Evolutionary conservation across 2,888 invertebrate species (phyloP), one percentile per base, ranked within the genome.

Genomic region (Monochamus alternatus): DNA sequence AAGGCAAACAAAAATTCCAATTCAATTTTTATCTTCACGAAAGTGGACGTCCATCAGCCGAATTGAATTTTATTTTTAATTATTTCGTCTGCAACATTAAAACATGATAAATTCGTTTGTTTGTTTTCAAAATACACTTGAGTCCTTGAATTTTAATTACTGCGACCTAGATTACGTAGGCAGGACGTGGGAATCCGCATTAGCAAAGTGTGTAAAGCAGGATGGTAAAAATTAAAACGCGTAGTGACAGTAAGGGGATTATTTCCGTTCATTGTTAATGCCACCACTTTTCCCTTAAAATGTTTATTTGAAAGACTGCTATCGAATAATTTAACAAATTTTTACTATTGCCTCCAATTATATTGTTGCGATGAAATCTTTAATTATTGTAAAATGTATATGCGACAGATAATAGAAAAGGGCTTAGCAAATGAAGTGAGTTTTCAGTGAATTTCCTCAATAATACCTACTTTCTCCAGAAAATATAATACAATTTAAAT

Each of bases 81-180:
- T 51, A 51, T 51, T 51, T n/a, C 51, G n/a, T 51, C 51, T 38
- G 38, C 51, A 51, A n/a, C 51, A 51, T 51, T 51, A n/a, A 10
- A 51, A 51, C 51, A 51, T n/a, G 51, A 51, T 51, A 51, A 51
- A 51, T 51, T 51, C 51, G 51, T 51, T 51, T 51, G 51, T 51
- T 51, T 10, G 51, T 51, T 51, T 51, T 51, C 51, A 51, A 9
- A n/a, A 51, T 51, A n/a, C 51, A 51, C 51, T 51, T n/a, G 9
- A 8, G 3, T 51, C 51, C 51, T 51, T 51, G 51, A 51, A 51
- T 51, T 51, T 51, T 51, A 51, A 51, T 51, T 51, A 51, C 51
- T 3, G 51, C n/a, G 51, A 51, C 51, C 51, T 51, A 51, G 51
- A 51, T 51, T 51, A 51, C 51, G 7, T 51, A n/a, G 51, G 51